Base-by-base conservation (phyloP, 1,140 invertebrate species). In the Acromyrmex echinatior region DNA sequence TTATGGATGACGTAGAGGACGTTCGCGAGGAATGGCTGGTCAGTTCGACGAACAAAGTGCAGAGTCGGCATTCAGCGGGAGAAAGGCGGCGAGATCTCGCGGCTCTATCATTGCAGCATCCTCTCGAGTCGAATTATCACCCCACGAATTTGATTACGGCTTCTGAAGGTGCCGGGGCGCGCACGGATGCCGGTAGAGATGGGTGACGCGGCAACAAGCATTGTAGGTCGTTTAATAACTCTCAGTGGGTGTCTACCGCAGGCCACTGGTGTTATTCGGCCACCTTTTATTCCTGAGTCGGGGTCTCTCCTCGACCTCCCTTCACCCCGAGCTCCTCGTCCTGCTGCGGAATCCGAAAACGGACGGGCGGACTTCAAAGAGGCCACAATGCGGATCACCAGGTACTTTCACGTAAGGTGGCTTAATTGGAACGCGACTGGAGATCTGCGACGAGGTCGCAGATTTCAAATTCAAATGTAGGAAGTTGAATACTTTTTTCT, bases 171-270 rank as follows among this genome's bases (percentile, higher is more conserved):
- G 90, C 89, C 84, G 88, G 70, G 76, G 77, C 84, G 56, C 81
- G 70, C 70, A 89, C 86, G 80, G 80, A 86, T 86, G 81, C 86
- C 88, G 80, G 78, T 80, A 87, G 85, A 91, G 89, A 91, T 91
- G 90, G 88, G 90, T 91, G 90, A 91, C 90, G 90, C 77, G 87
- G 90, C 90, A 91, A 91, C 90, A 91, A 91, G 87, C 90, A 91
- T 91, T 91, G 90, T 91, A 80, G 77, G 87, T 86, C 90, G 90
- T 91, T 91, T 91, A 91, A 91, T 91, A 91, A 91, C 81, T 91
- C 90, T 73, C 90, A 91, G 90, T 91, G 90, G 90, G 90, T 89
- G 90, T 91, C 90, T 89, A 89, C 88, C 89, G 81, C 71, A 91
- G 90, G 90, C 90, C 90, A 91, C 90, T 90, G 90, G 90, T 91